Conservation (phyloP, 2,797 vertebrate genomes). For the Lagorchestes hirsutus region DNA sequence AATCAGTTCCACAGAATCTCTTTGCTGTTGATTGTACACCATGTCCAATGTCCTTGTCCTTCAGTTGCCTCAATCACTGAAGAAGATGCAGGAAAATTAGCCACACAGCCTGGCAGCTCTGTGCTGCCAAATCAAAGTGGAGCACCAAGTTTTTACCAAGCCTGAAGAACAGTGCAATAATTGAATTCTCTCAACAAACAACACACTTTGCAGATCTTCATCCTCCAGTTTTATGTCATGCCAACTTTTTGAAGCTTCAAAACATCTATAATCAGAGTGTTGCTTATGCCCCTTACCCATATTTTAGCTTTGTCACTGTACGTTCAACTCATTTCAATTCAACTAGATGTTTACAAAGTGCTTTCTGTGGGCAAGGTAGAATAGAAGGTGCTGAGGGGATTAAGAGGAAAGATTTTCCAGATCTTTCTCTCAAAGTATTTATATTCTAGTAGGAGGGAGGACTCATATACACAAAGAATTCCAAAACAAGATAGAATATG, state of each 20-base stretch:
- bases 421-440: not conserved
- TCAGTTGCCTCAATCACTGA: conserved; percentile 56
- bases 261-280: not conserved
- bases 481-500: not conserved
- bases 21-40: conserved; percentile 67
- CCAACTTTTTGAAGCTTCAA: conserved; percentile 46
- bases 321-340: not conserved
- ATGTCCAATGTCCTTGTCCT: conserved; percentile 65
- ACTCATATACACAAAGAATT: not conserved
- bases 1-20: conserved; percentile 51
- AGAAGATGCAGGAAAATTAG: conserved; percentile 56
- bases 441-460: not conserved
- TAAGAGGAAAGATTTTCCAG: not conserved
- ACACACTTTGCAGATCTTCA: conserved; percentile 20
- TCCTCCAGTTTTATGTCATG: conserved; percentile 50
- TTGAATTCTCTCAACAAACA: conserved; percentile 59
- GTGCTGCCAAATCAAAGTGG: conserved; percentile 34
- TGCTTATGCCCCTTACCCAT: not conserved
- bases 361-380: not conserved
- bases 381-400: not conserved
- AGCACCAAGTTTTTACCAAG: conserved; percentile 61
- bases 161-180: conserved; percentile 69
- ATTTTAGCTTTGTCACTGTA: not conserved
- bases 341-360: not conserved
- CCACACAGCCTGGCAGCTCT: conserved; percentile 57